A percentile compares a stretch with the other conserved stretches of the same genome.
Conservation (phyloP, 1,140 invertebrate species). For the Pseudobourletiella spinata region DNA sequence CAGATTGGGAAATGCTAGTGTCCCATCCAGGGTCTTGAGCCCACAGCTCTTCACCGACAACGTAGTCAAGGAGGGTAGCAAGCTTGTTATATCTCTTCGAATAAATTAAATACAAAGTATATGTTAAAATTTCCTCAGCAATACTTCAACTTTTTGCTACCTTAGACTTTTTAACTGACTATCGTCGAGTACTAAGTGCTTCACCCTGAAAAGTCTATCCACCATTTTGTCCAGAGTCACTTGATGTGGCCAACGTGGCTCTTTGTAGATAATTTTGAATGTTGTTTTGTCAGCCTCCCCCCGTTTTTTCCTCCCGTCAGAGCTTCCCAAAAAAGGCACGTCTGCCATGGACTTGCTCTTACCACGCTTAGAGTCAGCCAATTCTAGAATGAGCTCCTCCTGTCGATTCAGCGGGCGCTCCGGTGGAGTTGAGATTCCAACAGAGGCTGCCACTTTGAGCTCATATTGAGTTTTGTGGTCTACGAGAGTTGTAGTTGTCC, state of each 20-base stretch:
- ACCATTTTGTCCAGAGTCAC: constrained; percentile 18
- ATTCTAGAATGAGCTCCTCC: neutral
- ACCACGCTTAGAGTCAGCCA: neutral
- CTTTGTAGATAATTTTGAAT: constrained; percentile 5
- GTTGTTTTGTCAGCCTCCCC: neutral
- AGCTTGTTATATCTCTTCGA: constrained; percentile 55
- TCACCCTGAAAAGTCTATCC: constrained; percentile 45
- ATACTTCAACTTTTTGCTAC: no score
- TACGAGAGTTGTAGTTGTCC: neutral
- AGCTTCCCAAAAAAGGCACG: neutral
- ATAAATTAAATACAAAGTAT: neutral
- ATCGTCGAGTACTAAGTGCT: constrained; percentile 52
- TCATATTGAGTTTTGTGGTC: neutral
- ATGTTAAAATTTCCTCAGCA: neutral
- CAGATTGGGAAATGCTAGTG: constrained; percentile 50
- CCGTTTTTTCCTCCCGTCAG: neutral
- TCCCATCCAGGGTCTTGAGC: constrained; percentile 53
- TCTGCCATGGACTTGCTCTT: neutral
- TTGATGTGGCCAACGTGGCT: constrained; percentile 24
- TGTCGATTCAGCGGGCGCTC: neutral
- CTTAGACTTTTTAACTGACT: constrained; percentile 51
- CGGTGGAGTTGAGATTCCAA: no score
- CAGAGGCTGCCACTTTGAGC: neutral
- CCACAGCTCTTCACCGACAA: constrained; percentile 56
- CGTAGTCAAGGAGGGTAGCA: constrained; percentile 49